These are phyloP conservation scores for Oscheius myriophilus DNA, from an alignment of 2,888 invertebrate genomes.

Conservation along the genomic window DNA sequence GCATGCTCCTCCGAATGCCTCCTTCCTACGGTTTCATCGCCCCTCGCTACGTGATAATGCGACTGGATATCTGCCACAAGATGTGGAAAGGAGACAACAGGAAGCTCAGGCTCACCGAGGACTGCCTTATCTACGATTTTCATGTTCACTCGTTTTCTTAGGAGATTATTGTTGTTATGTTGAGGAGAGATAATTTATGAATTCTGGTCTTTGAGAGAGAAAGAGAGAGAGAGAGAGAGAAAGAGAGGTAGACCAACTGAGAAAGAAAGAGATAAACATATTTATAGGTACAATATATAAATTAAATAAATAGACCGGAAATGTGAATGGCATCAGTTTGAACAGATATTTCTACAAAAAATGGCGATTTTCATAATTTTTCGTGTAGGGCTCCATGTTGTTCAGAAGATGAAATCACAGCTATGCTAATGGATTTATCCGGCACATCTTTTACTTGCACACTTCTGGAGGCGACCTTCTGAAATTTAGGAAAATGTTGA, in stretches of 20 bases:
- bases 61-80: conserved; percentile 12
- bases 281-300: too few relatives aligned
- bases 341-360: too few relatives aligned
- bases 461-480: conserved; percentile 10
- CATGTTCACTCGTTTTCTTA: background rate
- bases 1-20: background rate
- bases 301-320: too few relatives aligned
- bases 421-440: background rate
- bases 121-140: background rate
- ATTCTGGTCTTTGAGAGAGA: too few relatives aligned
- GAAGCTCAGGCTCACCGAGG: background rate
- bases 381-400: background rate
- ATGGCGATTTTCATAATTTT: background rate
- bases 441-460: background rate
- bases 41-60: conserved; percentile 4
- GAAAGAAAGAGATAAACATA: too few relatives aligned
- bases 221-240: too few relatives aligned
- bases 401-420: conserved; percentile 7
- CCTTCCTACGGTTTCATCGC: background rate
- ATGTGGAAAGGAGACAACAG: background rate
- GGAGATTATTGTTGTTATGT: too few relatives aligned
- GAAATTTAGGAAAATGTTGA: background rate
- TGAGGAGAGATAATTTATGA: too few relatives aligned
- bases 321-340: too few relatives aligned
- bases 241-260: too few relatives aligned